phyloP scores from a whole-genome alignment of 2,888 invertebrate species.

The Calameuta pallipes region DNA sequence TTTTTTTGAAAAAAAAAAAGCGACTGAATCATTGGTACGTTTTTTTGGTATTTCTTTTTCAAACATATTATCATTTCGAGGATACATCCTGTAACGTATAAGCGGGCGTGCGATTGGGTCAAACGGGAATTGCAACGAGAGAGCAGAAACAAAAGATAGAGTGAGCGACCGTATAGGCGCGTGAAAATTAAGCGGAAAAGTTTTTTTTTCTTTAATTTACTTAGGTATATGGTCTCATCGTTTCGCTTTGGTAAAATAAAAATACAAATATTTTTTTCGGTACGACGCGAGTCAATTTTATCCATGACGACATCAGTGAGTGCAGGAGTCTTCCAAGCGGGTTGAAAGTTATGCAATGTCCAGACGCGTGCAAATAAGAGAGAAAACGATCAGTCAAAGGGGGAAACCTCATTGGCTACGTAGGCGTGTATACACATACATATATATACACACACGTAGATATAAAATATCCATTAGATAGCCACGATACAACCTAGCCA shows the following conservation, averaged over 20 bases:
- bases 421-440: too few relatives aligned
- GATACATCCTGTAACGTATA: background rate
- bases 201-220: too few relatives aligned
- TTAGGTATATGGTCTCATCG: too few relatives aligned
- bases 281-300: too few relatives aligned
- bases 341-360: background rate
- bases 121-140: background rate
- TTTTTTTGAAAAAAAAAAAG: background rate
- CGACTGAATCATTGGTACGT: background rate
- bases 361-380: background rate
- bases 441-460: too few relatives aligned
- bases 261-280: too few relatives aligned
- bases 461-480: background rate
- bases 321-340: background rate
- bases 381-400: background rate
- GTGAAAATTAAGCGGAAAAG: background rate
- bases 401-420: background rate
- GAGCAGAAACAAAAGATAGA: background rate
- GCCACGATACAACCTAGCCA: background rate
- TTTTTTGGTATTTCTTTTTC: constrained; percentile 15
- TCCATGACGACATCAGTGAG: too few relatives aligned
- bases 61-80: background rate
- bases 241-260: too few relatives aligned
- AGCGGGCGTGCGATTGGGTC: background rate
- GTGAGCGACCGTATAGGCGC: background rate